Percentiles rank a stretch among this genome's conserved stretches.
These are phyloP conservation scores for Platyura marginata DNA, from an alignment of 1,140 invertebrate species.

Conservation along the genomic window DNA sequence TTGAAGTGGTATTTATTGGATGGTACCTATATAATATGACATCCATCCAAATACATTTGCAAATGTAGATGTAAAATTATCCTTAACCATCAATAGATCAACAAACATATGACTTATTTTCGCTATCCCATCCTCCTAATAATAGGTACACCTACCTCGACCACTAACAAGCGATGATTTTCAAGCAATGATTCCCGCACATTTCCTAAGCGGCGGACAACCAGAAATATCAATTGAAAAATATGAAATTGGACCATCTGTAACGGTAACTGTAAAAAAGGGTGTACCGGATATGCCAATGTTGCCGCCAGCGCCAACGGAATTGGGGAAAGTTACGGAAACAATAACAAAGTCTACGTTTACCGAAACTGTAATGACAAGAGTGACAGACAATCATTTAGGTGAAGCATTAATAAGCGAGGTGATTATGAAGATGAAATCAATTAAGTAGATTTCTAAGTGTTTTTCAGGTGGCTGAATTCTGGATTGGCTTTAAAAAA, in stretches of 20 bases:
- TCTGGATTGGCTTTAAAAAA: too few relatives aligned
- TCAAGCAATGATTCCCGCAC: constrained; percentile 81
- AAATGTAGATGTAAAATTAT: too few relatives aligned
- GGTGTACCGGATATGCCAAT: constrained; percentile 37
- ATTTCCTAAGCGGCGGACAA: constrained; percentile 47
- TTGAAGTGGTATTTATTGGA: too few relatives aligned
- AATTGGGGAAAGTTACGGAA: constrained; percentile 72
- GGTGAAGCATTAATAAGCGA: constrained; percentile 66
- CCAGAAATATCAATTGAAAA: constrained; percentile 17
- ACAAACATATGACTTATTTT: constrained; percentile 2
- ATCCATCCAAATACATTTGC: too few relatives aligned
- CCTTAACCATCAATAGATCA: too few relatives aligned
- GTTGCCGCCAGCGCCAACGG: constrained; percentile 65
- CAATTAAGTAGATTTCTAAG: constrained; percentile 1
- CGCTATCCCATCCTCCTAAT: constrained; percentile 8
- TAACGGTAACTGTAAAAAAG: constrained; percentile 54
- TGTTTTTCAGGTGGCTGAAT: background rate
- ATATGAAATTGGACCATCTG: constrained; percentile 29
- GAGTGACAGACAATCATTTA: constrained; percentile 79
- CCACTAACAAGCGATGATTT: constrained; percentile 81
- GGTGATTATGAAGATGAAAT: constrained; percentile 34
- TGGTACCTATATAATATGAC: too few relatives aligned
- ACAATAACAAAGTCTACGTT: constrained; percentile 86
- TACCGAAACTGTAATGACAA: constrained; percentile 82
- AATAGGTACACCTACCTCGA: constrained; percentile 39